These are phyloP conservation scores for Diabrotica virgifera DNA, from an alignment of 1,140 invertebrate species.

Conservation along the genomic window DNA sequence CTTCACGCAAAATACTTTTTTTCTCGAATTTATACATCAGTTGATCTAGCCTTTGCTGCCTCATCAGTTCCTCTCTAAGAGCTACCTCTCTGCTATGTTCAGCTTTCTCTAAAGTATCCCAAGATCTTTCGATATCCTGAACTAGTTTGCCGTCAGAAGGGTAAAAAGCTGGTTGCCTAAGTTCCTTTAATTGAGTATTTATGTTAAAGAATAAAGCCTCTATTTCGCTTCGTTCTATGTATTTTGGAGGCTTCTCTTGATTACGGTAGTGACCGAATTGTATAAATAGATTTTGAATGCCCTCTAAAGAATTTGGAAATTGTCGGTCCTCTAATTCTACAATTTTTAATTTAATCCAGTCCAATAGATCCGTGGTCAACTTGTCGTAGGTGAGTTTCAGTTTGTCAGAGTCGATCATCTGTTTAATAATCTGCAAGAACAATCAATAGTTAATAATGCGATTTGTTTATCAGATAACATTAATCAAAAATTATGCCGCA, in stretches of 20 bases:
- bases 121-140: constrained; percentile 90
- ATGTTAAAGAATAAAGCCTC: constrained; percentile 96
- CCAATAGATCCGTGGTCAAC: constrained; percentile 79
- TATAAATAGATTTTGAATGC: constrained; percentile 86
- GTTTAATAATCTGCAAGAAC: constrained; percentile 79
- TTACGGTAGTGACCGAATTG: constrained; percentile 95
- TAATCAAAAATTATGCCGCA: too few species aligned
- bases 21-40: constrained; percentile 94
- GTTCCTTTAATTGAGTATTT: constrained; percentile 91
- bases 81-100: constrained; percentile 94
- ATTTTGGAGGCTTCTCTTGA: constrained; percentile 97
- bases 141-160: constrained; percentile 90
- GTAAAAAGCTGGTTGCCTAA: constrained; percentile 84
- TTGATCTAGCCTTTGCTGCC: constrained; percentile 92
- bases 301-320: constrained; percentile 95
- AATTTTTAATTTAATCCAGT: constrained; percentile 93
- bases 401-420: constrained; percentile 92
- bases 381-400: constrained; percentile 86
- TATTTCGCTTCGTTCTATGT: constrained; percentile 94
- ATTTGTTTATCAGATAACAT: background rate
- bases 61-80: constrained; percentile 82
- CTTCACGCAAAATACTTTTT: constrained; percentile 88
- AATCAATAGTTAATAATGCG: background rate
- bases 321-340: constrained; percentile 77
- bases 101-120: constrained; percentile 89